Percentiles rank a stretch among this genome's conserved stretches.
Conservation (phyloP, 2,113 vertebrate genomes). For the Eurystomus gularis region DNA sequence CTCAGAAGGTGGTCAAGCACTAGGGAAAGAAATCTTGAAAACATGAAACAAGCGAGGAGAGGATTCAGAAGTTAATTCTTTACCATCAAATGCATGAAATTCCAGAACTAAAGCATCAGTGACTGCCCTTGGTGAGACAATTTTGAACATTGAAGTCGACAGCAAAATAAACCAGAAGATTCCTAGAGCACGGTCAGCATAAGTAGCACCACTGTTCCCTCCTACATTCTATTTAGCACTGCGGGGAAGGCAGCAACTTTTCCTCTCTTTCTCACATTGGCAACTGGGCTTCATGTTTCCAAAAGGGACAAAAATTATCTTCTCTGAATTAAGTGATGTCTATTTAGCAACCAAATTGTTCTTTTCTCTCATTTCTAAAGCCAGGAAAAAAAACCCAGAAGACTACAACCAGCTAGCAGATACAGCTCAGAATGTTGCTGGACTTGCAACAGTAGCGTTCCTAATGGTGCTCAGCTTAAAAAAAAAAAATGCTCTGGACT, state of each 20-base stretch:
- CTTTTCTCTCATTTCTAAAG: not conserved
- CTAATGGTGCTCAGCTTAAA: not conserved
- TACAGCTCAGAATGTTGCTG: not conserved
- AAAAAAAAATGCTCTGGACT: not conserved
- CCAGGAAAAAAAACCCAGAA: not conserved
- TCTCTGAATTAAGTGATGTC: not conserved
- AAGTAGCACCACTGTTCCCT: not conserved
- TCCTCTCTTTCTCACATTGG: not conserved
- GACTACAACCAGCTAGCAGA: not conserved
- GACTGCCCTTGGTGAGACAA: not conserved
- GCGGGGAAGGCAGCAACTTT: not conserved
- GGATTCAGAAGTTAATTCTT: constrained; percentile 17
- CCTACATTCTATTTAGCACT: not conserved
- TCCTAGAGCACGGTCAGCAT: not conserved
- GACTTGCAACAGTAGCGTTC: not conserved
- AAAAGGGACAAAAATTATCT: not conserved
- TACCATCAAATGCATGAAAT: constrained; percentile 17
- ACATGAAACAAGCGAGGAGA: constrained; percentile 3
- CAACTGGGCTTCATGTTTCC: not conserved
- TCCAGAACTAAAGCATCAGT: constrained; percentile 27
- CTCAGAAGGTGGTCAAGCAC: constrained; percentile 1
- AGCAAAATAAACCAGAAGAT: not conserved
- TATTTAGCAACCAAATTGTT: not conserved
- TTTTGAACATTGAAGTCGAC: not conserved
- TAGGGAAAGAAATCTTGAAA: not conserved